Evolutionary conservation across 2,113 vertebrate species (phyloP).

Genomic region (Petrocephalus microphthalmus): DNA sequence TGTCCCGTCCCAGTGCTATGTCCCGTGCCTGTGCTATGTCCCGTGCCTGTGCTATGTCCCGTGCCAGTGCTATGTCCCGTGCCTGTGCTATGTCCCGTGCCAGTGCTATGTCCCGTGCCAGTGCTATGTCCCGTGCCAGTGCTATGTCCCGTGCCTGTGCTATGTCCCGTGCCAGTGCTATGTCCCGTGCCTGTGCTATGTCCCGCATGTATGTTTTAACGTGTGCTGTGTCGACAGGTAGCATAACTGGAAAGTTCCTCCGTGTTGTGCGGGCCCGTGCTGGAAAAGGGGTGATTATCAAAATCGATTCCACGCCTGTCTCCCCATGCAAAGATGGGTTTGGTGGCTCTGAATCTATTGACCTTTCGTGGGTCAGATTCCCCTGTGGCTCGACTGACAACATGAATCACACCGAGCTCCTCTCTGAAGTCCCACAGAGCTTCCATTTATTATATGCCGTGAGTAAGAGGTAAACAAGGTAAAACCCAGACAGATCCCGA

Average conservation of each 20-base stretch:
- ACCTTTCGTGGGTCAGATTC: slow-evolving; percentile 9
- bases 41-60: neutral
- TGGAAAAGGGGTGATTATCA: neutral
- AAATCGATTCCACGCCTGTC: neutral
- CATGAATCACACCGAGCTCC: slow-evolving; percentile 3
- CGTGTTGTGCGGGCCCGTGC: neutral
- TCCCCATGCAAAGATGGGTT: neutral
- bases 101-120: too few species aligned
- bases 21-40: too few species aligned
- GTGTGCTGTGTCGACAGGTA: neutral
- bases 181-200: neutral
- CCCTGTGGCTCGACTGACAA: neutral
- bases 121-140: too few species aligned
- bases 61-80: too few species aligned
- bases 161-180: neutral
- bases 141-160: too few species aligned
- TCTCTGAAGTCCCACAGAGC: neutral
- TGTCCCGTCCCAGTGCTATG: neutral
- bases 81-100: neutral
- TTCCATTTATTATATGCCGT: neutral
- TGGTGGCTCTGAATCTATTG: slow-evolving; percentile 19
- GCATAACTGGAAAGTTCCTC: neutral
- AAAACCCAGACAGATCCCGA: neutral
- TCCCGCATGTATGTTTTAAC: neutral
- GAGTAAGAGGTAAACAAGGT: slow-evolving; percentile 5